These are phyloP conservation scores for Mesocricetus auratus DNA, from an alignment of 2,113 vertebrate species.

Conservation along the genomic window DNA sequence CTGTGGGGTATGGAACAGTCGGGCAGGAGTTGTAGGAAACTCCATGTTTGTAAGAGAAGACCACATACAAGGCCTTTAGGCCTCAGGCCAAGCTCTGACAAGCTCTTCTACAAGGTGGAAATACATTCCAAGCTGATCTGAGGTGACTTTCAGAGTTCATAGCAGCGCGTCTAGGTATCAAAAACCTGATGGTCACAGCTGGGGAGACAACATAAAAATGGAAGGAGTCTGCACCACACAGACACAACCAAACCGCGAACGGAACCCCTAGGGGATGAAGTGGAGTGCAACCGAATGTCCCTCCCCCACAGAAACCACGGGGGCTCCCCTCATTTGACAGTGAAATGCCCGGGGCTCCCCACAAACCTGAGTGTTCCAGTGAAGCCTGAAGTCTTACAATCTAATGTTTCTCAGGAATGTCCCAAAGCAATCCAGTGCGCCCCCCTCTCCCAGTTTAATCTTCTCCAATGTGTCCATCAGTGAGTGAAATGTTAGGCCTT, in stretches of 20 bases:
- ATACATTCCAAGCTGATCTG: neutral
- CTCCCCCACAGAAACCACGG: no score
- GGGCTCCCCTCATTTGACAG: neutral
- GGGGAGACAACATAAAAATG: neutral
- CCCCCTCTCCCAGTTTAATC: neutral
- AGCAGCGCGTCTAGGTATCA: neutral
- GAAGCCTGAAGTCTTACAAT: neutral
- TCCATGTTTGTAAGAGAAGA: neutral
- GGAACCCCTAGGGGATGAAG: neutral
- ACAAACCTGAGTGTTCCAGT: neutral
- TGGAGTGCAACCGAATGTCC: neutral
- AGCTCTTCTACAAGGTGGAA: neutral
- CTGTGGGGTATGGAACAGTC: neutral
- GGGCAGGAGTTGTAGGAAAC: rapidly evolving
- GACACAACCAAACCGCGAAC: neutral
- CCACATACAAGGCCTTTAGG: neutral
- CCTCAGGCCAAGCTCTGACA: neutral
- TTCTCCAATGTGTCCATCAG: neutral
- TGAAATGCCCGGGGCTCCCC: neutral
- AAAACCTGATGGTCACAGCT: neutral
- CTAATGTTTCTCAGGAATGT: neutral
- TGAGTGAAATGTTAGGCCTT: neutral
- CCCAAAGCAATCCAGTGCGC: neutral
- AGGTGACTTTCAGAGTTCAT: neutral
- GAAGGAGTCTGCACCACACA: neutral